Percentiles rank a stretch among this genome's conserved stretches.
These are phyloP conservation scores for Acrocephalus scirpaceus DNA, from an alignment of 2,797 vertebrate species.

Conservation along the genomic window DNA sequence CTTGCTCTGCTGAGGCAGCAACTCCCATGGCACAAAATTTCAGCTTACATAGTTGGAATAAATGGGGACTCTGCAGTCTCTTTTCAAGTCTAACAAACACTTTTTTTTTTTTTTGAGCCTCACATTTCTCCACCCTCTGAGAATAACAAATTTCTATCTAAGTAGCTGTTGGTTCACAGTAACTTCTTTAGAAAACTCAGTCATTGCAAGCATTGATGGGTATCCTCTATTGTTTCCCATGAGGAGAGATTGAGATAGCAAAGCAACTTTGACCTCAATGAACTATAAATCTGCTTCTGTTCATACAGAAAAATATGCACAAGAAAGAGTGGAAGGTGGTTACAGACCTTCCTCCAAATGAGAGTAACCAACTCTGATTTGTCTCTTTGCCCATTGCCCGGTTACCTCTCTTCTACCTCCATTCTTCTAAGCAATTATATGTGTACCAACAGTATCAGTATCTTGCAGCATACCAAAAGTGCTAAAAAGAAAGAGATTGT, in stretches of 20 bases:
- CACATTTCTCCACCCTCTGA: neutral
- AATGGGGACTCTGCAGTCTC: neutral
- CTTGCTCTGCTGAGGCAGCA: neutral
- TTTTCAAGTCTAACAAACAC: neutral
- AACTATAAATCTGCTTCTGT: neutral
- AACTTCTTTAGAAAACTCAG: neutral
- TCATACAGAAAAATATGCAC: neutral
- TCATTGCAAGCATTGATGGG: neutral
- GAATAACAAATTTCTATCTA: neutral
- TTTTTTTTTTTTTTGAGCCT: neutral
- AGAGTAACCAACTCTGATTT: neutral
- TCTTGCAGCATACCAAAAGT: neutral
- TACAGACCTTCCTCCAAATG: neutral
- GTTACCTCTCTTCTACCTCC: neutral
- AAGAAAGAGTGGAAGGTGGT: neutral
- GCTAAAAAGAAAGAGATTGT: neutral
- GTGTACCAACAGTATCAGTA: neutral
- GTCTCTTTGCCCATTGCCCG: neutral
- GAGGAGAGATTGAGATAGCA: neutral
- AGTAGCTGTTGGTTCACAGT: neutral
- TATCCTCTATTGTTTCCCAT: neutral
- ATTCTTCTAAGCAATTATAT: neutral
- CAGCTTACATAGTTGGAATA: accelerated
- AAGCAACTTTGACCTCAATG: neutral
- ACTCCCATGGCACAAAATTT: neutral